Evolutionary conservation across 1,140 invertebrate genomes (phyloP).

Genomic region (Latrodectus geometricus): DNA sequence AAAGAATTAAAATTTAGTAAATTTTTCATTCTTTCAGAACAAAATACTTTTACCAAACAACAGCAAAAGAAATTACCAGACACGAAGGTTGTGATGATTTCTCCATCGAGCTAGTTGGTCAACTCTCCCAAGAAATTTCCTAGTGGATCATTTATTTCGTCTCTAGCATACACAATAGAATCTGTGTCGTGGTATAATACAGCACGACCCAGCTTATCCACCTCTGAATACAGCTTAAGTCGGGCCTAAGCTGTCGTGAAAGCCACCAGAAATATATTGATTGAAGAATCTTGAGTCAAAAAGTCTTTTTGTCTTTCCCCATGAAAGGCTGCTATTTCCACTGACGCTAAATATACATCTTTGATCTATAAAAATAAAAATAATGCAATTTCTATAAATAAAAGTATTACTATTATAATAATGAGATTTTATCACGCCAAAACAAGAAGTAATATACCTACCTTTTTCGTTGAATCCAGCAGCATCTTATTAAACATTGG

Average conservation of each 20-base stretch:
- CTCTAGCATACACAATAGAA: too few relatives aligned
- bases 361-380: neutral
- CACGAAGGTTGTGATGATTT: too few relatives aligned
- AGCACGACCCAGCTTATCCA: neutral
- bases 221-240: neutral
- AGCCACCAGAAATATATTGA: neutral
- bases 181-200: too few relatives aligned
- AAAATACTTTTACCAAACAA: too few relatives aligned
- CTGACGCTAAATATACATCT: neutral
- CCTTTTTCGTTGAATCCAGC: too few relatives aligned
- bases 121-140: constrained; percentile 6
- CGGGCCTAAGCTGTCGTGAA: neutral
- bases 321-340: neutral
- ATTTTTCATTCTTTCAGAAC: too few relatives aligned
- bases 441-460: too few relatives aligned
- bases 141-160: too few relatives aligned
- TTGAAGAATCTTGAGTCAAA: neutral
- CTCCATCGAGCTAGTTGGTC: neutral
- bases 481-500: too few relatives aligned
- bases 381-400: neutral
- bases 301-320: neutral
- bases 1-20: too few relatives aligned
- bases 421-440: too few relatives aligned
- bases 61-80: too few relatives aligned
- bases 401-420: neutral